These are phyloP conservation scores for Acromyrmex charruanus DNA, from an alignment of 1,140 invertebrate species.

Conservation along the genomic window DNA sequence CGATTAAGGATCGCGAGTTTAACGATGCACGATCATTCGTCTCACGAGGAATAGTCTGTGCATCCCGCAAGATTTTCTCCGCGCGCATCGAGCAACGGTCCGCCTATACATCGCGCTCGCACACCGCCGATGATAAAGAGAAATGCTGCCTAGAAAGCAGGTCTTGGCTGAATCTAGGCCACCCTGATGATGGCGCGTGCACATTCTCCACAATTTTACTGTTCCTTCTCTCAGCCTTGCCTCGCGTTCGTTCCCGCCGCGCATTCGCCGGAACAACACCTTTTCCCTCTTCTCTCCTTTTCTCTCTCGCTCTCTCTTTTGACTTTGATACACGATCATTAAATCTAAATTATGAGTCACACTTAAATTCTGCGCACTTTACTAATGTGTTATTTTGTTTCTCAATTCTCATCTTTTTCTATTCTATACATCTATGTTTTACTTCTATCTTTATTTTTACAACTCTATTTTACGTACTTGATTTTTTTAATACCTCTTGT, in stretches of 20 bases:
- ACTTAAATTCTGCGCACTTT: too few relatives aligned
- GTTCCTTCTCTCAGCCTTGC: conserved; percentile 82
- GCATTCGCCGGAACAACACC: conserved; percentile 61
- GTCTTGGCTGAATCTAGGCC: conserved; percentile 86
- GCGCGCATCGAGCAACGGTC: conserved; percentile 77
- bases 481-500: too few relatives aligned
- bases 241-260: conserved; percentile 64
- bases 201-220: conserved; percentile 86
- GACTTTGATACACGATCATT: too few relatives aligned
- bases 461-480: too few relatives aligned
- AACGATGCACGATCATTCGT: conserved; percentile 40
- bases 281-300: conserved; percentile 26
- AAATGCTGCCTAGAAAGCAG: conserved; percentile 87
- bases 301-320: not conserved
- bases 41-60: conserved; percentile 2
- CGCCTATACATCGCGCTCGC: conserved; percentile 77
- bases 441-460: too few relatives aligned
- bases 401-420: too few relatives aligned
- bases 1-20: conserved; percentile 20
- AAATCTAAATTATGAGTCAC: too few relatives aligned
- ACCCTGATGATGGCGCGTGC: conserved; percentile 83
- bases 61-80: conserved; percentile 77
- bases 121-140: conserved; percentile 84
- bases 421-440: too few relatives aligned
- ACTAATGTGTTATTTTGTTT: too few relatives aligned